Evolutionary conservation across 2,888 invertebrate species (phyloP).

Genomic region (Cheilosia impressa): DNA sequence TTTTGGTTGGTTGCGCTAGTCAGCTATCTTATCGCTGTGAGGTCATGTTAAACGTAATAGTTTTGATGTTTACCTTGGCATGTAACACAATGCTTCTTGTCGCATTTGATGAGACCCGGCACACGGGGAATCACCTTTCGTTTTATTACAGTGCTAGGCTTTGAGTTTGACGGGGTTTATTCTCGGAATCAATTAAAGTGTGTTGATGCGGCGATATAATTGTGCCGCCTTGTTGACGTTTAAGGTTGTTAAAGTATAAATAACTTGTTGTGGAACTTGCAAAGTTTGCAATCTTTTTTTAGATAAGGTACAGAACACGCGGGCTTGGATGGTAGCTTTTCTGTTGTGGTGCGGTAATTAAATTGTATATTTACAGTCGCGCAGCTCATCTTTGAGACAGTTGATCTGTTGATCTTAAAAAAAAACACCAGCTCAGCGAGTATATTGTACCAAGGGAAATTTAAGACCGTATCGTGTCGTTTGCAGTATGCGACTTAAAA

Average conservation of each 20-base stretch:
- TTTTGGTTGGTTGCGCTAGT: conserved; percentile 7
- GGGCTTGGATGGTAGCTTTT: too few species aligned
- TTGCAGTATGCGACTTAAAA: too few species aligned
- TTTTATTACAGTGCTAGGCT: not conserved
- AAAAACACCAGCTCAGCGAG: too few species aligned
- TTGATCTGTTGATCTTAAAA: too few species aligned
- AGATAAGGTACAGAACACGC: too few species aligned
- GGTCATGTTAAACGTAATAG: conserved; percentile 46
- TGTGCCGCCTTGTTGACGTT: not conserved
- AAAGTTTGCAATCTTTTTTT: not conserved
- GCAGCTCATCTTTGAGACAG: too few species aligned
- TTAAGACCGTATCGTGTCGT: too few species aligned
- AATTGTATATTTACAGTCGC: too few species aligned
- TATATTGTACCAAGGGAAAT: too few species aligned
- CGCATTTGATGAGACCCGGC: conserved; percentile 16
- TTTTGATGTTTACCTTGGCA: conserved; percentile 51
- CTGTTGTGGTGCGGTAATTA: too few species aligned
- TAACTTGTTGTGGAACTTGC: not conserved
- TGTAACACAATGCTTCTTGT: conserved; percentile 38
- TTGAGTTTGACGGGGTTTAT: not conserved
- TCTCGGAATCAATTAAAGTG: conserved; percentile 37
- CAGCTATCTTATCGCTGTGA: conserved; percentile 48
- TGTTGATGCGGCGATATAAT: not conserved
- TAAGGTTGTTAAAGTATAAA: not conserved
- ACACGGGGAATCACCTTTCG: conserved; percentile 16